Percentiles rank a stretch among this genome's conserved stretches.
phyloP scores from a whole-genome alignment of 2,113 vertebrate species.

The Caloenas nicobarica region DNA sequence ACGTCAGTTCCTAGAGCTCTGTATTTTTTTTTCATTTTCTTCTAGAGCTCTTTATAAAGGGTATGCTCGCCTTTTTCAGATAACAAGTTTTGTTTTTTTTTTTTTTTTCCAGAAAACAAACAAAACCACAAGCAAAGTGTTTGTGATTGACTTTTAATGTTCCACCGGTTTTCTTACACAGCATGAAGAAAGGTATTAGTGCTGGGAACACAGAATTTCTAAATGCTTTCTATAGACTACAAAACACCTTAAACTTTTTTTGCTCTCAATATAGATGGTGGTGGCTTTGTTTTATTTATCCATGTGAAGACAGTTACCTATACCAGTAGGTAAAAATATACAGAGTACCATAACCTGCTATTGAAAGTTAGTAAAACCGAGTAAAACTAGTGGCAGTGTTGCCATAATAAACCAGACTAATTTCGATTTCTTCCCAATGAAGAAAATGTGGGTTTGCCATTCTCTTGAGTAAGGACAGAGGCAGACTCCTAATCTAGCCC shows the following conservation, averaged over 20 bases:
- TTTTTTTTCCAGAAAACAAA: not conserved
- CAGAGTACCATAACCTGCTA: not conserved
- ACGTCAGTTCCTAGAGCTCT: not conserved
- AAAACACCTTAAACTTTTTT: not conserved
- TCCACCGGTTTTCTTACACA: not conserved
- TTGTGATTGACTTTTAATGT: not conserved
- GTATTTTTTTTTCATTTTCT: not conserved
- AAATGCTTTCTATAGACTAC: not conserved
- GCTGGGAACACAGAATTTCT: not conserved
- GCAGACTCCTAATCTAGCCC: not conserved
- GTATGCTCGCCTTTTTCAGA: not conserved
- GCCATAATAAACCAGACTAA: not conserved
- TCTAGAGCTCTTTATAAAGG: not conserved
- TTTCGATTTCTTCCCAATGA: not conserved
- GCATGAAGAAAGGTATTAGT: not conserved
- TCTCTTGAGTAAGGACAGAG: not conserved
- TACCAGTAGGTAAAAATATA: not conserved
- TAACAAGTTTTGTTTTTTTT: not conserved
- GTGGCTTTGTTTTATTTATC: not conserved
- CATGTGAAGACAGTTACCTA: not conserved
- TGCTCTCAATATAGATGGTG: not conserved
- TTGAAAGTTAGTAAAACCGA: not conserved
- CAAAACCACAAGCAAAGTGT: not conserved
- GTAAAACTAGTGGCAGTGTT: not conserved
- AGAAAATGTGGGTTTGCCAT: not conserved